Conservation (phyloP, 2,888 invertebrate species). For the Caenorhabditis drosophilae region DNA sequence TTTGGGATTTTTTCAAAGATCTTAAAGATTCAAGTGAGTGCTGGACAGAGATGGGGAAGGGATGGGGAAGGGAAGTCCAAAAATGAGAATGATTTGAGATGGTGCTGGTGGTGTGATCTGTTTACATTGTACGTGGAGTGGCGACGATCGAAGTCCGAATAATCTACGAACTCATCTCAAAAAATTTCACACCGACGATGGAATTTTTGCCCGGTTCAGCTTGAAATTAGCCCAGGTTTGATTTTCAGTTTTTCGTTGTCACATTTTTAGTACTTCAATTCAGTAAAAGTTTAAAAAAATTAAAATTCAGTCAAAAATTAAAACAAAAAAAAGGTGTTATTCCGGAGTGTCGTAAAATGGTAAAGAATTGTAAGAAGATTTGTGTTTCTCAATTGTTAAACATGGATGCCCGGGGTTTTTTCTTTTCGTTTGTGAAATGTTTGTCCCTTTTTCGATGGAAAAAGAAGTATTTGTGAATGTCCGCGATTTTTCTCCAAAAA, state of each 20-base stretch:
- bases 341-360: too few relatives aligned
- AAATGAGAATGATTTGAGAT: slow-evolving; percentile 33
- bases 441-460: not conserved
- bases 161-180: slow-evolving; percentile 62
- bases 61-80: too few relatives aligned
- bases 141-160: slow-evolving; percentile 61
- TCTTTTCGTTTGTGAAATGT: not conserved
- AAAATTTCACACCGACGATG: slow-evolving; percentile 57
- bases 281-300: too few relatives aligned
- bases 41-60: slow-evolving; percentile 1
- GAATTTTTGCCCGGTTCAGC: slow-evolving; percentile 55
- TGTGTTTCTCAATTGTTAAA: not conserved
- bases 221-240: slow-evolving; percentile 53
- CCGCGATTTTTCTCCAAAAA: too few relatives aligned
- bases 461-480: not conserved
- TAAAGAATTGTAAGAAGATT: too few relatives aligned
- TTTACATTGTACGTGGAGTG: slow-evolving; percentile 57
- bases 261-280: too few relatives aligned
- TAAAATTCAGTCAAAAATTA: not conserved
- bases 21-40: slow-evolving; percentile 56
- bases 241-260: slow-evolving; percentile 2
- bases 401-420: not conserved
- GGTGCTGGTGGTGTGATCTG: slow-evolving; percentile 57
- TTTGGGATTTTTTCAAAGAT: slow-evolving; percentile 63
- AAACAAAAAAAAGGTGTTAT: too few relatives aligned